phyloP scores from a whole-genome alignment of 2,113 vertebrate species.

The Hoplias malabaricus region DNA sequence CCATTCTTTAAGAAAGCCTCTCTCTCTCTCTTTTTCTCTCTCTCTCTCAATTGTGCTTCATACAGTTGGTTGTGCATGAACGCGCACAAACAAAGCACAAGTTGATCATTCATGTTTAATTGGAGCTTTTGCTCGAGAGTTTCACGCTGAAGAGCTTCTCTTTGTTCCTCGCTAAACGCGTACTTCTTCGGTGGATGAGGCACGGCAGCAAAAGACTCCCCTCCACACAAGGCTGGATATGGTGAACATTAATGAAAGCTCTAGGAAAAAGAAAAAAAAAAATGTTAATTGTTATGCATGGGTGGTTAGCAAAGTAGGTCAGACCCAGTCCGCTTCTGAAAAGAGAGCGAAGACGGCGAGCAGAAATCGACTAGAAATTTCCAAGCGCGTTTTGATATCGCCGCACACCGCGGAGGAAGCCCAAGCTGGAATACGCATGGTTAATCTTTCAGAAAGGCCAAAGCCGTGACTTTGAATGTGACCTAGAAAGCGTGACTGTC shows the following conservation, averaged over 20 bases:
- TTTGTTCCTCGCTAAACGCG: background rate
- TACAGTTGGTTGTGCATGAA: constrained; percentile 54
- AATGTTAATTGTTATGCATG: constrained; percentile 67
- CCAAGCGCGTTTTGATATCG: constrained; percentile 40
- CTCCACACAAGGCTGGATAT: constrained; percentile 47
- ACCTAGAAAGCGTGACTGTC: constrained; percentile 53
- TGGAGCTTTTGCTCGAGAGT: constrained; percentile 52
- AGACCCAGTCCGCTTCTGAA: constrained; percentile 65
- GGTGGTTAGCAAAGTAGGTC: constrained; percentile 70
- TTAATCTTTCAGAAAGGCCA: constrained; percentile 37
- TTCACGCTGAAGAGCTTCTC: constrained; percentile 39
- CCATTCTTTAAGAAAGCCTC: background rate
- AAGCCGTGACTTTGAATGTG: constrained; percentile 35
- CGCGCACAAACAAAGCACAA: constrained; percentile 61
- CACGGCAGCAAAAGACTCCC: constrained; percentile 1
- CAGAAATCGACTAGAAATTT: constrained; percentile 28
- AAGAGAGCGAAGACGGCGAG: constrained; percentile 30
- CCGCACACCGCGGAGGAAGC: background rate
- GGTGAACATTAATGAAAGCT: constrained; percentile 57
- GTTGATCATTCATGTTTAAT: constrained; percentile 67
- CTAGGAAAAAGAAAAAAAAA: constrained; percentile 38
- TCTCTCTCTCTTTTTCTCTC: background rate
- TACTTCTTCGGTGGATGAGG: constrained; percentile 41
- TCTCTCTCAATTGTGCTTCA: constrained; percentile 33
- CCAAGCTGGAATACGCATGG: constrained; percentile 39